Evolutionary conservation across 2,113 vertebrate genomes (phyloP).

Genomic region (Chiloscyllium plagiosum): DNA sequence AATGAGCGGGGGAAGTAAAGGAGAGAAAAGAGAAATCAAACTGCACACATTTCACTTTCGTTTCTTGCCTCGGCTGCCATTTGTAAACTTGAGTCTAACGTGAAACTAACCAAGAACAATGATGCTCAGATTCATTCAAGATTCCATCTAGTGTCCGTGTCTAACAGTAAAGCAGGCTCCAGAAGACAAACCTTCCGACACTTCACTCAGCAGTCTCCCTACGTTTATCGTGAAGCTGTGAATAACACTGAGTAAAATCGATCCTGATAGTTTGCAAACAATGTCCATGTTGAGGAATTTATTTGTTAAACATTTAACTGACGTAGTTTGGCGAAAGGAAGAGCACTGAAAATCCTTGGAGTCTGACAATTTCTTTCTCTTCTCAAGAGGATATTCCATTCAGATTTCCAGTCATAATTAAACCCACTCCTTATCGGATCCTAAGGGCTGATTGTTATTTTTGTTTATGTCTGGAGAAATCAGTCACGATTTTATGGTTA

Average conservation of each 20-base stretch:
- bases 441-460: conserved; percentile 4
- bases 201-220: not conserved
- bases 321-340: not conserved
- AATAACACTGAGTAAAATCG: no score
- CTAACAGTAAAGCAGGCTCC: not conserved
- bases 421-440: not conserved
- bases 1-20: not conserved
- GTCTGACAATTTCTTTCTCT: not conserved
- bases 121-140: not conserved
- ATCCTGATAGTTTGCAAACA: not conserved
- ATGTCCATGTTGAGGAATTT: not conserved
- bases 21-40: not conserved
- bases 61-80: not conserved
- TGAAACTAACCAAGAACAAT: not conserved
- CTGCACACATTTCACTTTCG: not conserved
- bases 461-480: conserved; percentile 17
- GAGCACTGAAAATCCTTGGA: not conserved
- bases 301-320: not conserved
- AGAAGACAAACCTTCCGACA: not conserved
- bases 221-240: no score
- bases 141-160: not conserved
- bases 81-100: not conserved
- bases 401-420: conserved; percentile 27
- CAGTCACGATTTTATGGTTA: not conserved
- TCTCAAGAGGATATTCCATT: not conserved